These are phyloP conservation scores for Lingula anatina DNA, from an alignment of 2,888 invertebrate species.

Conservation along the genomic window DNA sequence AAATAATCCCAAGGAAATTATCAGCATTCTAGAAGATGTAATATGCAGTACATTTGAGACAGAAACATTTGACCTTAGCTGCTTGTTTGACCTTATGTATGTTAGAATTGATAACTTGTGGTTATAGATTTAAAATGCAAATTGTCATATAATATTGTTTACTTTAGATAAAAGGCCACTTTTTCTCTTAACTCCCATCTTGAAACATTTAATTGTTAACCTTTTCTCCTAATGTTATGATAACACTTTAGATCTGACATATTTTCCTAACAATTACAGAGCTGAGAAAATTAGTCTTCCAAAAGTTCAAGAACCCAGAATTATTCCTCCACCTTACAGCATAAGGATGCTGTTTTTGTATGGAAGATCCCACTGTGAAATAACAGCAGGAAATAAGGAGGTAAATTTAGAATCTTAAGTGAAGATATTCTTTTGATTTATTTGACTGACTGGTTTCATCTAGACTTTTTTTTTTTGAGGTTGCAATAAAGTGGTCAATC, in stretches of 20 bases:
- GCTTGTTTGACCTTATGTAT: slow-evolving; percentile 35
- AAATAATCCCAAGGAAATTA: slow-evolving; percentile 59
- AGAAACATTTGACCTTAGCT: slow-evolving; percentile 28
- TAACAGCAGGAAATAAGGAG: slow-evolving; percentile 55
- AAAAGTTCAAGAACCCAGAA: slow-evolving; percentile 44
- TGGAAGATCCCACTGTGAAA: slow-evolving; percentile 65
- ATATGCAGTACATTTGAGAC: slow-evolving; percentile 20
- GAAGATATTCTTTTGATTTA: too few species aligned
- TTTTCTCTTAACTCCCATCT: background rate
- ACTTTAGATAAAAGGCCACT: background rate
- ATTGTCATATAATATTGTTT: too few species aligned
- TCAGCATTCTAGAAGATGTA: slow-evolving; percentile 59
- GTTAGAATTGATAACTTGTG: too few species aligned
- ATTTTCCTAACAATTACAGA: slow-evolving; percentile 17
- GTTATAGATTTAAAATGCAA: too few species aligned
- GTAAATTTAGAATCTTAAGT: slow-evolving; percentile 14
- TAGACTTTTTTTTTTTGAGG: too few species aligned
- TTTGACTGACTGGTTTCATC: too few species aligned
- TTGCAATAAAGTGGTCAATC: too few species aligned
- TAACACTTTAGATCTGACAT: slow-evolving; percentile 7
- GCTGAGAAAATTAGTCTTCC: slow-evolving; percentile 58
- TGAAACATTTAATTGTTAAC: background rate
- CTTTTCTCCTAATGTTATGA: slow-evolving; percentile 11
- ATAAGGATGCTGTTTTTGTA: slow-evolving; percentile 64
- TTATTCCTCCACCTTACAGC: slow-evolving; percentile 59